Evolutionary conservation across 2,113 vertebrate genomes (phyloP), one percentile per base, ranked within the genome.

Genomic region (Hipposideros armiger): DNA sequence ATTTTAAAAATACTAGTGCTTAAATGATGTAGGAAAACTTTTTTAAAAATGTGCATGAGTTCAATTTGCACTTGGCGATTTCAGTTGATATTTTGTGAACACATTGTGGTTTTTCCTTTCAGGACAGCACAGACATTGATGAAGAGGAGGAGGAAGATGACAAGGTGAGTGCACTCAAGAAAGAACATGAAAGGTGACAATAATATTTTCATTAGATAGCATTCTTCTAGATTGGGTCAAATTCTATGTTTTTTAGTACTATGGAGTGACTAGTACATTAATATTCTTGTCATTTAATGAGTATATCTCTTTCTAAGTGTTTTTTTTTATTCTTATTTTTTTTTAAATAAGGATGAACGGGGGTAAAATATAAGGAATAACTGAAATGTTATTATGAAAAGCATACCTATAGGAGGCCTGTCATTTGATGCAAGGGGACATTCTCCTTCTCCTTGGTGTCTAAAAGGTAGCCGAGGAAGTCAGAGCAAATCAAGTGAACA

Each of bases 101-200:
- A 36, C 8, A 19, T 2, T 32, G 10, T 36, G 76, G 47, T 16
- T 9, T 94, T 96, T 92, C 50, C 97, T 99, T 99, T 95, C 96
- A 99, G 99, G 99, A 99, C 58, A 98, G 98, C 97, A 98, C 99
- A 95, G 99, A 99, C 87, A 74, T 99, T 88, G 99, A 99, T 69
- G 99, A 99, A 15, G 99, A 99, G 0, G 99, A 99, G 7, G 99
- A 99, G 52, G 99, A 99, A 28, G 99, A 99, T 70, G 99, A 99
- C 97, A 99, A 99, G 99, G 99, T 99, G 99, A 98, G 98, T 98
- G 62, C 95, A 6, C 20, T 4, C 4, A 26, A 36, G 42, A 1
- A 9, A 56, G 40, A 13, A 32, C 42, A 19, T 1, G 1, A 20
- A 15, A 40, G 16, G 47, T 20, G 2, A 22, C 4, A 0, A 30